A percentile compares a stretch with the other conserved stretches of the same genome.
Evolutionary conservation across 2,888 invertebrate genomes (phyloP).

Genomic region (Acanthopleura granulata): DNA sequence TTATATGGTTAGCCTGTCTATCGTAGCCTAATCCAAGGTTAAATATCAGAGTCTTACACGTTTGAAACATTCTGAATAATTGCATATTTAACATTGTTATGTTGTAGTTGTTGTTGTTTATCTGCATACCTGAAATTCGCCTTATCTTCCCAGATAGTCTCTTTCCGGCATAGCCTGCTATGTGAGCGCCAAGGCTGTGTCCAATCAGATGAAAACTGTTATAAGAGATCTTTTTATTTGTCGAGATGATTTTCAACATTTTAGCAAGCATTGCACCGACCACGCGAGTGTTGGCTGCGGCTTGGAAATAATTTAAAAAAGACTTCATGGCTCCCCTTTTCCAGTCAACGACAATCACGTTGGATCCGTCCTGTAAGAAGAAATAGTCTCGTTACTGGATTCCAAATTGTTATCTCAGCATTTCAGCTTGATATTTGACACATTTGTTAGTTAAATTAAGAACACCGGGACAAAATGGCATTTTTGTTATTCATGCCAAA

Average conservation of each 20-base stretch:
- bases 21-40: too few species aligned
- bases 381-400: too few species aligned
- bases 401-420: too few species aligned
- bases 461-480: too few species aligned
- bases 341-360: slow-evolving; percentile 56
- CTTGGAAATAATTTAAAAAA: slow-evolving; percentile 58
- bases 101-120: too few species aligned
- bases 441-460: too few species aligned
- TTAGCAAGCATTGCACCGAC: slow-evolving; percentile 64
- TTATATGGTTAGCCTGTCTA: too few species aligned
- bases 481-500: too few species aligned
- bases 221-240: slow-evolving; percentile 19
- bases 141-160: slow-evolving; percentile 58
- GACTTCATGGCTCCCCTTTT: slow-evolving; percentile 38
- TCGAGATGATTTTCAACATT: slow-evolving; percentile 47
- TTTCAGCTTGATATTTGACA: too few species aligned
- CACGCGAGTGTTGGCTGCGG: slow-evolving; percentile 66
- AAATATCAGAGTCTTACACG: too few species aligned
- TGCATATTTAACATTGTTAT: too few species aligned
- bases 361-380: slow-evolving; percentile 43
- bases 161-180: slow-evolving; percentile 88
- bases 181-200: slow-evolving; percentile 89
- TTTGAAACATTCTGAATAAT: too few species aligned
- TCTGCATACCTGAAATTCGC: slow-evolving; percentile 60
- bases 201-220: slow-evolving; percentile 83